Base-by-base conservation (phyloP, 2,113 vertebrate genomes). In the Chascanopsetta lugubris region DNA sequence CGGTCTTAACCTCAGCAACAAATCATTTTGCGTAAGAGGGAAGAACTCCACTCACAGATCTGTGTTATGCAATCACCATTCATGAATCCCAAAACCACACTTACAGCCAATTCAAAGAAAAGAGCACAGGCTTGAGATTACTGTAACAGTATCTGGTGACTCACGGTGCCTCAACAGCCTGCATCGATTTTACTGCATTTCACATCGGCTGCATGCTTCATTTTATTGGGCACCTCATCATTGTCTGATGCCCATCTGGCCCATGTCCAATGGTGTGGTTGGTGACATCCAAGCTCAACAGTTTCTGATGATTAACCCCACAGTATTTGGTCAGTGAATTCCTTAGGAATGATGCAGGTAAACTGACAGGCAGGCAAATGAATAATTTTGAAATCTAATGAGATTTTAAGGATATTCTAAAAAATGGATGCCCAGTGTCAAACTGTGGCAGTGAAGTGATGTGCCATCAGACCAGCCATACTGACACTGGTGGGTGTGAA, bases 171-270 rank as follows among this genome's bases (percentile, higher is more conserved):
- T 61, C 20, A 3, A 79, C 69, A 67, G 74, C 50, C 69, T 54
- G 51, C 69, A 87, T 83, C 59, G 86, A 90, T 90, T 85, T 75
- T 75, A 80, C 75, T 82, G 77, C 71, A 47, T 73, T 79, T 61
- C 72, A 75, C 75, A 63, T 79, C 75, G 77, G 79, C 76, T 68
- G 64, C 55, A 45, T 62, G 81, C 72, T 75, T 79, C 62, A 75
- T 77, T 75, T 72, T 80, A 83, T 81, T 76, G 64, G 70, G 83
- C 70, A 82, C 72, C 58, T 67, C 57, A 82, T 87, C 59, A 77
- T 77, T 63, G 50, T 53, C 77, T 64, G 64, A 71, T 79, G 70
- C 50, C 57, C 47, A 67, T 70, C 77, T 85, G 81, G 66, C 75
- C 40, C 26, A 47, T 17, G 42, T 49, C 72, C 72, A 78, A 32